Evolutionary conservation across 2,888 invertebrate genomes (phyloP), one percentile per base, ranked within the genome.

Genomic region (Sinopyrophorus schimmeli): DNA sequence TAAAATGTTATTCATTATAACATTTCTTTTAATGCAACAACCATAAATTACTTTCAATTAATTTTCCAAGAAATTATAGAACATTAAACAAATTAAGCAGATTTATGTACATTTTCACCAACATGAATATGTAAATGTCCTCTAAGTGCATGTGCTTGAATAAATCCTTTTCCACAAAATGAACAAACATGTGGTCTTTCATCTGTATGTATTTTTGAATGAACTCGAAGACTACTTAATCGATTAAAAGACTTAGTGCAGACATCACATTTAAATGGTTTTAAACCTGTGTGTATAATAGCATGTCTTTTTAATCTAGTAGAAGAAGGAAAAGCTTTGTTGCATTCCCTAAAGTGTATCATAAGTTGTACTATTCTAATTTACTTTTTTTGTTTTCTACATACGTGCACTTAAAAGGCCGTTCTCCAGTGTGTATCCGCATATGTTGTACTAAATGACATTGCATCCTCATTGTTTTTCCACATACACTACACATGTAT

Each of bases 401-500:
- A 20, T 54, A 57, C 55, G 34, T 50, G 58, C 66, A 67, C 41
- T 65, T 60, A 38, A 57, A 68, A 1, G 68, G 68, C n/a, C 57
- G 50, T 47, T 66, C 67, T 1, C 68, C 68, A 2, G 68, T 66
- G 32, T 68, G 68, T 3, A 55, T 64, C 20, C 69, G 53, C 56
- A 68, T 64, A 41, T 62, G 62, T 42, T 66, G 65, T 2, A 68
- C 67, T 26, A 70, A 52, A 54, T 68, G 67, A 21, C 65, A 65
- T 37, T 68, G 67, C 67, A 69, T 68, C 7, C 65, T 57, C 68
- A 70, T 68, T 1, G 63, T 64, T 57, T 70, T 71, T 3, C 68
- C 68, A 47, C 72, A 72, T 9, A 69, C 55, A 34, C 59, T 67
- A 52, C 72, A 72, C 66, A 68, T 66, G 52, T 68, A 71, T 1